These are phyloP conservation scores for Sander lucioperca DNA, from an alignment of 2,113 vertebrate species.

Conservation along the genomic window DNA sequence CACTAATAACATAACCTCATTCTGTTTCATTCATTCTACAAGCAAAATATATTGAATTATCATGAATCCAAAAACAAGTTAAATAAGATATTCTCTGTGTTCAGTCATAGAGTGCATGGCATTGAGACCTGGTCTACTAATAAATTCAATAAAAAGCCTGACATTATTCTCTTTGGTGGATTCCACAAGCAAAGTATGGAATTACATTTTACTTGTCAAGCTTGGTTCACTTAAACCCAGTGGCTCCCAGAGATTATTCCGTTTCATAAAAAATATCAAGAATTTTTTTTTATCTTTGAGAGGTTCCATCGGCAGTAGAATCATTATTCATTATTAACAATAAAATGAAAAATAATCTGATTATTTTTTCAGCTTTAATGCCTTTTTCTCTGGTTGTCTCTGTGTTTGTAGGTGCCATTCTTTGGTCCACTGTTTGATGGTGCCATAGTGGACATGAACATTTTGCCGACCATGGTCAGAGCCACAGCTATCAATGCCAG, in stretches of 20 bases:
- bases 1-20: slow-evolving; percentile 77
- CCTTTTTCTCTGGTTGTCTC: background rate
- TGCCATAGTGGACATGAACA: slow-evolving; percentile 97
- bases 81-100: slow-evolving; percentile 73
- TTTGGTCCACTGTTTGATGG: slow-evolving; percentile 99
- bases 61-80: slow-evolving; percentile 73
- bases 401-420: slow-evolving; percentile 90
- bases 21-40: slow-evolving; percentile 77
- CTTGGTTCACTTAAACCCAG: slow-evolving; percentile 5
- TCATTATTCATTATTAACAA: background rate
- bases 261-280: background rate
- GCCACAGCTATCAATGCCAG: slow-evolving; percentile 99
- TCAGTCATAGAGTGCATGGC: slow-evolving; percentile 60
- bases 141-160: slow-evolving; percentile 70
- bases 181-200: slow-evolving; percentile 74
- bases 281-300: background rate
- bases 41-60: slow-evolving; percentile 78
- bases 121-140: slow-evolving; percentile 68
- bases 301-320: background rate
- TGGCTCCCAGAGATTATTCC: slow-evolving; percentile 2
- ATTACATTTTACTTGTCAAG: slow-evolving; percentile 54
- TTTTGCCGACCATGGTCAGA: slow-evolving; percentile 96
- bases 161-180: slow-evolving; percentile 72
- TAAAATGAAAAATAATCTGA: background rate
- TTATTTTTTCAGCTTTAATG: background rate